These are phyloP conservation scores for Ptiloglossa arizonensis DNA, from an alignment of 1,140 invertebrate species.

Conservation along the genomic window DNA sequence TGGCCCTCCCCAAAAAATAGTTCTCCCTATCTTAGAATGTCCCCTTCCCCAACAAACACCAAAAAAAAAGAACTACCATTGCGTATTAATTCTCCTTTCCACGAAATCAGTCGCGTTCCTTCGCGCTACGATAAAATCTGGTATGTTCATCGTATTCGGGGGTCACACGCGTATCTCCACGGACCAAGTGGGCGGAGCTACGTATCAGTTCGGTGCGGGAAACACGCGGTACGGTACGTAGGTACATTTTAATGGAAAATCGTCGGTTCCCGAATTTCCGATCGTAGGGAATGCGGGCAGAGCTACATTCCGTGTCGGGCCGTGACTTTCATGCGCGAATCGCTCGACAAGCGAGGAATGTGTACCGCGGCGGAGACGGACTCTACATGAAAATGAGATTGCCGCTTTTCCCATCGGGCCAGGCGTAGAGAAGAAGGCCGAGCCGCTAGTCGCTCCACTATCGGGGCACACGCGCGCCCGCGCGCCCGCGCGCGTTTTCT, in stretches of 20 bases:
- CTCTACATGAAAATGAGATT: constrained; percentile 68
- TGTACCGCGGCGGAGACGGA: constrained; percentile 50
- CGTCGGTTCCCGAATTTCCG: constrained; percentile 45
- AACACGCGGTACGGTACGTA: neutral
- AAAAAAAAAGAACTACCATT: too few relatives aligned
- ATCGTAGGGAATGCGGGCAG: constrained; percentile 14
- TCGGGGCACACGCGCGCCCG: too few relatives aligned
- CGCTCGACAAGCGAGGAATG: constrained; percentile 52
- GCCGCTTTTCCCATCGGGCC: constrained; percentile 61
- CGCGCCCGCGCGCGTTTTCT: constrained; percentile 61
- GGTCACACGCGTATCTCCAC: too few relatives aligned
- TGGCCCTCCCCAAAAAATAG: too few relatives aligned
- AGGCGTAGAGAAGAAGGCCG: constrained; percentile 59
- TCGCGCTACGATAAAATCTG: neutral
- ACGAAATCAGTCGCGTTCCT: too few relatives aligned
- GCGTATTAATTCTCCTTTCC: too few relatives aligned
- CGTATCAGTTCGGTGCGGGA: neutral
- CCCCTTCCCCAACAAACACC: too few relatives aligned
- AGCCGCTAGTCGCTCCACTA: constrained; percentile 69
- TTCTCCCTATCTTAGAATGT: too few relatives aligned
- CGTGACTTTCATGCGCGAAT: constrained; percentile 56
- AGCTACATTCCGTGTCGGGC: constrained; percentile 37
- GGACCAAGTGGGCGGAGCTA: too few relatives aligned
- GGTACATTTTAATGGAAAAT: constrained; percentile 14
- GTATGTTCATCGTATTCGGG: constrained; percentile 22